Base-by-base conservation (phyloP, 2,113 vertebrate genomes). In the Rattus rattus region DNA sequence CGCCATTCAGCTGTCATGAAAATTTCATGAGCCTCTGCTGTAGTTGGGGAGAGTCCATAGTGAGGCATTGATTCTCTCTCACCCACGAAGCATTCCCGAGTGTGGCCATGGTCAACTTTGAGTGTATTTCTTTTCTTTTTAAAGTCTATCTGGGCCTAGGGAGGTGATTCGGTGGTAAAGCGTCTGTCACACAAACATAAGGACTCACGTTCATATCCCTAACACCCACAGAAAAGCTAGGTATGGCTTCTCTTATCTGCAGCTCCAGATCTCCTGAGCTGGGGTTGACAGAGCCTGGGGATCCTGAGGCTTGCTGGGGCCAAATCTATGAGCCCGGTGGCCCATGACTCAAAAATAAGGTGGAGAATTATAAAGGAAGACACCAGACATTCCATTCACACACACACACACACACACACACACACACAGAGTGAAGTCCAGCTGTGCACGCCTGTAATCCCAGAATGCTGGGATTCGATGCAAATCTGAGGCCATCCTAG, bases 1-100 rank as follows among this genome's bases (percentile, higher is more conserved):
- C 54, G 33, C 65, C 72, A 14, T 73, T 85, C 67, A 77, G 61
- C 61, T 19, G 2, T 79, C 91, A 81, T 88, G 86, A 94, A 96
- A 63, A 56, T 83, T 69, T 81, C 54, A 47, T 54, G 67, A 47
- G 36, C 12, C 56, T 90, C 61, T 26, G 16, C 79, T 85, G 56
- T 12, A 49, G 22, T 11, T 77, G 86, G 67, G 76, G 83, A 28
- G 26, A 92, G 77, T 56, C 63, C 61, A 24, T 63, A 39, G 77
- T 61, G 61, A 96, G 36, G 11, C 28, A 56, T 24, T 69, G 33
- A 56, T 24, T 69, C n/a, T 80, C 52, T 63, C n/a, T 80, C 52
- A 1, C 43, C 81, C 67, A 43, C 39, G 49, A 20, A 90, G 86
- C n/a, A 52, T 86, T 49, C 77, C 76, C 36, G 28, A 76, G 91